Conservation (phyloP, 2,113 vertebrate genomes). For the Capra hircus region DNA sequence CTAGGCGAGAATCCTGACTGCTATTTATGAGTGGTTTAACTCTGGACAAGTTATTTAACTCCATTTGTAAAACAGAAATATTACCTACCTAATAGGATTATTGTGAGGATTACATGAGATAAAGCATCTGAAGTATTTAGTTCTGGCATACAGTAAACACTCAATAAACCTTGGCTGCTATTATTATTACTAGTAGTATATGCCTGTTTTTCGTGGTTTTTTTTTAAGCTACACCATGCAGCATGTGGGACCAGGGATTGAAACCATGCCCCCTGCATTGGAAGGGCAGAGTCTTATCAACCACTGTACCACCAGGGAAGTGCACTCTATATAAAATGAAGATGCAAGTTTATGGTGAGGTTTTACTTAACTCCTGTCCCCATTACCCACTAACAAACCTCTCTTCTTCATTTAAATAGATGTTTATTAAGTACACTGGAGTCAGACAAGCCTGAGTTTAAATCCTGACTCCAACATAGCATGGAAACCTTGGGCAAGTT, state of each 20-base stretch:
- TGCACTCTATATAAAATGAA: not conserved
- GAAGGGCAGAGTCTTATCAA: not conserved
- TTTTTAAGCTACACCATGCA: not conserved
- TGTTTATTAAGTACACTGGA: not conserved
- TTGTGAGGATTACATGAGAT: not conserved
- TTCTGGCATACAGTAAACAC: not conserved
- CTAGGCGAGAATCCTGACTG: not conserved
- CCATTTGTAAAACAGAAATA: not conserved
- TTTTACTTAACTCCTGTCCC: not conserved
- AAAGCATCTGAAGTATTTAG: not conserved
- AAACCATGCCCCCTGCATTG: not conserved
- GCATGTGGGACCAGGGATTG: not conserved
- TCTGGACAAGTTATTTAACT: not conserved
- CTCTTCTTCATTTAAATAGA: not conserved
- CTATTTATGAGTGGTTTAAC: not conserved
- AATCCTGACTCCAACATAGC: not conserved
- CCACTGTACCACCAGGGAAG: not conserved
- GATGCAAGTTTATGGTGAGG: not conserved
- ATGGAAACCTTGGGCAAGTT: not conserved
- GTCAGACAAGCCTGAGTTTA: not conserved
- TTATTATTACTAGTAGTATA: not conserved
- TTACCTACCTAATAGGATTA: not conserved
- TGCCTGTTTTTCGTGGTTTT: not conserved
- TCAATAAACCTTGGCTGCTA: not conserved
- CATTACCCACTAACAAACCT: not conserved